Evolutionary conservation across 2,888 invertebrate genomes (phyloP).

Genomic region (Drosophila melanosoma): DNA sequence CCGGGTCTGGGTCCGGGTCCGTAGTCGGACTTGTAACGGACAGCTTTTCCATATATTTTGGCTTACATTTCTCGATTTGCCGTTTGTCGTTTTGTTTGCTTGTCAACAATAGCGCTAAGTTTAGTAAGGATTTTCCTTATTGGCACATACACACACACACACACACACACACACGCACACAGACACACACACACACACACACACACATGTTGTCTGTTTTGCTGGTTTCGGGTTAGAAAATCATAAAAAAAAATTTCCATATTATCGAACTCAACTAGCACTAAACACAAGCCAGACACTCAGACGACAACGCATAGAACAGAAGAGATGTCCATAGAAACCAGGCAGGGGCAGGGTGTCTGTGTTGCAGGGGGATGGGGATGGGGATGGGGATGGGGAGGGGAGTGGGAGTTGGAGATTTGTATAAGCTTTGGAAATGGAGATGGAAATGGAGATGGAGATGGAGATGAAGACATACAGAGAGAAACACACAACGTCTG

Average conservation of each 20-base stretch:
- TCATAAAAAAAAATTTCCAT: slow-evolving; percentile 82
- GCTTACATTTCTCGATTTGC: slow-evolving; percentile 57
- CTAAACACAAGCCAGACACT: slow-evolving; percentile 41
- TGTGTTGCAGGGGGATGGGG: no score
- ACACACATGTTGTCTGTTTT: slow-evolving; percentile 49
- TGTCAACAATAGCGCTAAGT: slow-evolving; percentile 67
- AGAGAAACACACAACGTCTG: slow-evolving; percentile 36
- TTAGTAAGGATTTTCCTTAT: slow-evolving; percentile 41
- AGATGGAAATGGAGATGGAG: slow-evolving; percentile 3
- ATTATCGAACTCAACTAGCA: slow-evolving; percentile 81
- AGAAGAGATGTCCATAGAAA: slow-evolving; percentile 22
- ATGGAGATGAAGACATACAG: slow-evolving; percentile 46
- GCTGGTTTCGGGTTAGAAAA: slow-evolving; percentile 72
- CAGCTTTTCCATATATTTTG: slow-evolving; percentile 63
- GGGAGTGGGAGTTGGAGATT: neutral
- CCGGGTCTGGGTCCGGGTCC: slow-evolving; percentile 22
- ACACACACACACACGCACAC: slow-evolving; percentile 2
- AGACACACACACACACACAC: slow-evolving; percentile 15
- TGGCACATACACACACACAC: slow-evolving; percentile 18
- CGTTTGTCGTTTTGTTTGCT: slow-evolving; percentile 41
- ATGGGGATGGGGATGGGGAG: neutral
- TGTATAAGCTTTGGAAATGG: slow-evolving; percentile 1
- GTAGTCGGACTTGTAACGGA: slow-evolving; percentile 12
- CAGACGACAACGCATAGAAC: slow-evolving; percentile 7
- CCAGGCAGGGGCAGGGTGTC: neutral